These are phyloP conservation scores for Ptiloglossa arizonensis DNA, from an alignment of 1,140 invertebrate species.

Conservation along the genomic window DNA sequence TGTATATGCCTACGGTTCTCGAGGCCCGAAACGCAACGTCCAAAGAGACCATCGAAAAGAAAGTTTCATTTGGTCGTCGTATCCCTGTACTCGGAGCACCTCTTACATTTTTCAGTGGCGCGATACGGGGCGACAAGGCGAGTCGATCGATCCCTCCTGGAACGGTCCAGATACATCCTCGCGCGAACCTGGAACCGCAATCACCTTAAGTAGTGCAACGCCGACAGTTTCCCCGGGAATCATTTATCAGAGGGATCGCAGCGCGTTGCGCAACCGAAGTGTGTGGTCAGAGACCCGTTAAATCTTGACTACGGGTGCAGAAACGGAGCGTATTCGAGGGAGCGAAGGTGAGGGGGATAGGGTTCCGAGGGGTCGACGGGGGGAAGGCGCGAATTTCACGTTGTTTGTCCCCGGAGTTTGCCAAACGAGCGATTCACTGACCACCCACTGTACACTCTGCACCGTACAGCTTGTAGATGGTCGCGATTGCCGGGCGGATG, in stretches of 20 bases:
- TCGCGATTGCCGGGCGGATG: conserved; percentile 72
- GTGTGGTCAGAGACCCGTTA: conserved; percentile 59
- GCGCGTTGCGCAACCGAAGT: conserved; percentile 41
- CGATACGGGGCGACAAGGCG: too few species aligned
- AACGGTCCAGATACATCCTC: background rate
- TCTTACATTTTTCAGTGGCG: background rate
- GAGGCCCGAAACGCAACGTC: too few species aligned
- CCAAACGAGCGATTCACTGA: conserved; percentile 66
- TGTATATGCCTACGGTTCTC: too few species aligned
- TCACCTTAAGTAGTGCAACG: conserved; percentile 38
- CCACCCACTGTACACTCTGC: conserved; percentile 75
- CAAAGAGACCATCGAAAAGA: too few species aligned
- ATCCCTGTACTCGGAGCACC: too few species aligned
- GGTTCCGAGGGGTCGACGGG: background rate
- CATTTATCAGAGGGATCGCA: conserved; percentile 32
- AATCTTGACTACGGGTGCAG: conserved; percentile 19
- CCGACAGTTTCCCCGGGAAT: conserved; percentile 13
- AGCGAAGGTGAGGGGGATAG: background rate
- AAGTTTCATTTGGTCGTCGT: too few species aligned
- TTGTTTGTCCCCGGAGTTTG: conserved; percentile 53
- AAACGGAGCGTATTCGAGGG: too few species aligned
- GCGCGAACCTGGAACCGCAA: background rate
- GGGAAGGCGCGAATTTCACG: conserved; percentile 56
- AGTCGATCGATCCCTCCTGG: background rate
- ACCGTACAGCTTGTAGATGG: conserved; percentile 76